phyloP scores from a whole-genome alignment of 2,113 vertebrate species.

The Coreoperca whiteheadi region DNA sequence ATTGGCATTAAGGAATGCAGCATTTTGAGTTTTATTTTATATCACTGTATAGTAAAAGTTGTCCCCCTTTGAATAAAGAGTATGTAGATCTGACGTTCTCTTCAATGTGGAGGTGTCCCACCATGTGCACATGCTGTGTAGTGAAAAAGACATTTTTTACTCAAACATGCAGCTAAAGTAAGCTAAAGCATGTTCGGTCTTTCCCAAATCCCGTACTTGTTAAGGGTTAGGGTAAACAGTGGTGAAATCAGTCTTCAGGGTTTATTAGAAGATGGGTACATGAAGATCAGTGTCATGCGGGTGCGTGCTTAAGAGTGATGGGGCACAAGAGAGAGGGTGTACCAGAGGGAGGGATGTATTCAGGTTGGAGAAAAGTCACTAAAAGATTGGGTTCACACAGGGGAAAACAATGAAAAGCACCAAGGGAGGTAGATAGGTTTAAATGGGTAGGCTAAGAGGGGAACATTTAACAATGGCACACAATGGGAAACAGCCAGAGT shows the following conservation, averaged over 20 bases:
- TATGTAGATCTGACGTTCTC: background rate
- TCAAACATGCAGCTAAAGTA: background rate
- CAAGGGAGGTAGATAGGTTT: slow-evolving; percentile 40
- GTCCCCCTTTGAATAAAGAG: background rate
- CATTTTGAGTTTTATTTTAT: background rate
- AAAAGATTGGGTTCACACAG: slow-evolving; percentile 45
- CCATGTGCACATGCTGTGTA: background rate
- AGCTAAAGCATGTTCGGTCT: background rate
- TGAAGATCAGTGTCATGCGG: background rate
- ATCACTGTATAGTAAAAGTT: background rate
- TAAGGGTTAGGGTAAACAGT: background rate
- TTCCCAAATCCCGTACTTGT: background rate
- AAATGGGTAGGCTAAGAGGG: slow-evolving; percentile 41
- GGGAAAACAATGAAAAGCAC: slow-evolving; percentile 57
- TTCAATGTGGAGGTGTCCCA: background rate
- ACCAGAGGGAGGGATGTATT: slow-evolving; percentile 5
- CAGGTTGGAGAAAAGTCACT: slow-evolving; percentile 23
- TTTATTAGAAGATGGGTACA: slow-evolving; percentile 2
- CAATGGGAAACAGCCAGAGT: slow-evolving; percentile 50
- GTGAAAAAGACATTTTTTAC: background rate
- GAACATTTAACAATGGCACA: slow-evolving; percentile 43
- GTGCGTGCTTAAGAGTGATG: slow-evolving; percentile 25
- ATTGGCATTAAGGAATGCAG: background rate
- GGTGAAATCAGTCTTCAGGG: background rate
- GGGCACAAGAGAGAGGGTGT: slow-evolving; percentile 1